A percentile compares a stretch with the other conserved stretches of the same genome.
Conservation (phyloP, 2,113 vertebrate species). For the Pelecanus crispus region DNA sequence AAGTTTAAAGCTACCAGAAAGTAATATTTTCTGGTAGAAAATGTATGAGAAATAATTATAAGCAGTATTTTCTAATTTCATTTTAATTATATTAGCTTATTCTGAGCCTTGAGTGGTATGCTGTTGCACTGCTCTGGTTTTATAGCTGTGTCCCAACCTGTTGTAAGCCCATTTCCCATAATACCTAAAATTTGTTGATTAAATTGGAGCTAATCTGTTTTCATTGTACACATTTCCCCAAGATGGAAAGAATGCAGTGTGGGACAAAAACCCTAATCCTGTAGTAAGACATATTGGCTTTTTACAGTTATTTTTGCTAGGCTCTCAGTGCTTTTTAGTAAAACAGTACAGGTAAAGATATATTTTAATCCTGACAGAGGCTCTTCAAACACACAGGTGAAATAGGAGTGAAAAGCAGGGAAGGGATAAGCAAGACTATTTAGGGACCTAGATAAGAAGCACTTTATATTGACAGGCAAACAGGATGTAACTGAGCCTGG, state of each 20-base stretch:
- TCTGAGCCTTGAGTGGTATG: background rate
- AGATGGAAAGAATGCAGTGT: background rate
- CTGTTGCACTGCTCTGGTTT: background rate
- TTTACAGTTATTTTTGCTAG: slow-evolving; percentile 1
- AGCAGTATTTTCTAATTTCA: background rate
- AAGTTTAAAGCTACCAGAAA: background rate
- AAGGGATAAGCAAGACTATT: slow-evolving; percentile 9
- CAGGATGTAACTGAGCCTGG: background rate
- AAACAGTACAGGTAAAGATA: background rate
- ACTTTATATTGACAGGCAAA: background rate
- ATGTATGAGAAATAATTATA: background rate
- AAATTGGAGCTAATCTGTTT: slow-evolving; percentile 34
- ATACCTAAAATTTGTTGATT: slow-evolving; percentile 13
- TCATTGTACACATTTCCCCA: slow-evolving; percentile 5
- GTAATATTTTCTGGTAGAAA: background rate
- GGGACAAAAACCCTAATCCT: background rate
- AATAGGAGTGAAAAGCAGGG: background rate
- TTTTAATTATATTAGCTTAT: slow-evolving; percentile 11
- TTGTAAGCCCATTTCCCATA: slow-evolving; percentile 7
- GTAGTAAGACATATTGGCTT: background rate
- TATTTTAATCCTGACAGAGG: slow-evolving; percentile 33
- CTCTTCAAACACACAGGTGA: slow-evolving; percentile 22
- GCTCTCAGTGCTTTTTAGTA: background rate
- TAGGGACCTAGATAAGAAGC: slow-evolving; percentile 31
- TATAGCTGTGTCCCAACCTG: background rate